phyloP scores from a whole-genome alignment of 2,888 invertebrate species.

The Oscheius sp. region DNA sequence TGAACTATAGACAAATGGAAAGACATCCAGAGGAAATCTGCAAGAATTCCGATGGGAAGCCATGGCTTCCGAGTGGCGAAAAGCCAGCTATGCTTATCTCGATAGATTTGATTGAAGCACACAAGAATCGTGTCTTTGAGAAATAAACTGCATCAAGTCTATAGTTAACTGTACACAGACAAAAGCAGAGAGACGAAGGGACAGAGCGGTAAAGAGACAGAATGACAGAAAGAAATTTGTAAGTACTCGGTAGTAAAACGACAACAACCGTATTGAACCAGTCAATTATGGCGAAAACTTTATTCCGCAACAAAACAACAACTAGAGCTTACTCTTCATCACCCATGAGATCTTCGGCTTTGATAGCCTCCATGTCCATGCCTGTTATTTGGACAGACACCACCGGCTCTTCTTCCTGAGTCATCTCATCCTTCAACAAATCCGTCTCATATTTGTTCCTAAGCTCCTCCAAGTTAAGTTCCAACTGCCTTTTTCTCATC shows the following conservation, averaged over 20 bases:
- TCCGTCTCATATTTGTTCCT: neutral
- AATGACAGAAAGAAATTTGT: too few species aligned
- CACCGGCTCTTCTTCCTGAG: neutral
- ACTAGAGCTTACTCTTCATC: neutral
- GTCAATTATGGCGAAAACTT: too few species aligned
- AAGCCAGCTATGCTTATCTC: neutral
- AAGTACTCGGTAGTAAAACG: too few species aligned
- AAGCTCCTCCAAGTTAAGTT: neutral
- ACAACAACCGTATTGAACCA: too few species aligned
- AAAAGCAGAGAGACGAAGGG: too few species aligned
- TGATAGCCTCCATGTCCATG: neutral
- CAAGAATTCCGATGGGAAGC: constrained; percentile 3
- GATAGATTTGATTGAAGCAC: neutral
- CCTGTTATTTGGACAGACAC: neutral
- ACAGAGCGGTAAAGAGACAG: too few species aligned
- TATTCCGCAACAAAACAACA: neutral
- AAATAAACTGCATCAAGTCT: too few species aligned
- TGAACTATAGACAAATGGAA: neutral
- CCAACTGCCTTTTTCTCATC: constrained; percentile 8
- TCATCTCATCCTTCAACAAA: neutral
- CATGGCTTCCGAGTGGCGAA: neutral
- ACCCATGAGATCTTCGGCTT: constrained; percentile 11
- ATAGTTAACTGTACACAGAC: too few species aligned
- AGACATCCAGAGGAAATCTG: neutral
- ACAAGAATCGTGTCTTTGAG: neutral